A percentile compares a stretch with the other conserved stretches of the same genome.
Evolutionary conservation across 2,888 invertebrate genomes (phyloP).

Genomic region (Perizoma flavofasciatum): DNA sequence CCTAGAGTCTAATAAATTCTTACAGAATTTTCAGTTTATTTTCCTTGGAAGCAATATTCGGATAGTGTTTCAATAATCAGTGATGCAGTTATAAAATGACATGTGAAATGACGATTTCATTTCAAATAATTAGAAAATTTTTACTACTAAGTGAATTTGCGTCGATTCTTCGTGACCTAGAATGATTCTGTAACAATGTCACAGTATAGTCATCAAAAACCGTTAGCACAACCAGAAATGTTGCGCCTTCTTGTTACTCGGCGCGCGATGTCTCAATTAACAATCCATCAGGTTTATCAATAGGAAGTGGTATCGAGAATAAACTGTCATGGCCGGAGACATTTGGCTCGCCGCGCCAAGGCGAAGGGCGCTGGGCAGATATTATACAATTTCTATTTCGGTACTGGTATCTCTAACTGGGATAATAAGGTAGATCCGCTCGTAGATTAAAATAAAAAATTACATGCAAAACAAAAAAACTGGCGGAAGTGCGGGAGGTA

Average conservation of each 20-base stretch:
- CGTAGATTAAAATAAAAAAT: background rate
- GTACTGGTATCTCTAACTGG: slow-evolving; percentile 24
- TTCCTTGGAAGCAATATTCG: too few species aligned
- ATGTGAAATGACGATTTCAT: too few species aligned
- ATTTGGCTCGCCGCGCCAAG: slow-evolving; percentile 55
- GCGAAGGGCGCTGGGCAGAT: slow-evolving; percentile 55
- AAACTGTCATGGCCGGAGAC: slow-evolving; percentile 46
- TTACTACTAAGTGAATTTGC: too few species aligned
- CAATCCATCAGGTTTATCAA: slow-evolving; percentile 29
- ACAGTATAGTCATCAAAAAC: slow-evolving; percentile 1
- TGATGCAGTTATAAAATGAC: too few species aligned
- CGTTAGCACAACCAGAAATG: background rate
- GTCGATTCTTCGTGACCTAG: too few species aligned
- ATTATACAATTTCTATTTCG: slow-evolving; percentile 41
- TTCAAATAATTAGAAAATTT: too few species aligned
- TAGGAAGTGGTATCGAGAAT: slow-evolving; percentile 37
- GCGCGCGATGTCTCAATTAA: slow-evolving; percentile 11
- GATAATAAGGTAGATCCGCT: background rate
- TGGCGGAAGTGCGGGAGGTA: too few species aligned
- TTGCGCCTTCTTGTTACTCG: too few species aligned
- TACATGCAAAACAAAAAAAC: too few species aligned
- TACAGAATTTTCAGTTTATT: too few species aligned
- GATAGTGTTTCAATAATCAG: too few species aligned
- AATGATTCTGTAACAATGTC: background rate
- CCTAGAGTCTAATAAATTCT: too few species aligned